phyloP scores from a whole-genome alignment of 1,140 invertebrate genomes.

The Drosophila asahinai region DNA sequence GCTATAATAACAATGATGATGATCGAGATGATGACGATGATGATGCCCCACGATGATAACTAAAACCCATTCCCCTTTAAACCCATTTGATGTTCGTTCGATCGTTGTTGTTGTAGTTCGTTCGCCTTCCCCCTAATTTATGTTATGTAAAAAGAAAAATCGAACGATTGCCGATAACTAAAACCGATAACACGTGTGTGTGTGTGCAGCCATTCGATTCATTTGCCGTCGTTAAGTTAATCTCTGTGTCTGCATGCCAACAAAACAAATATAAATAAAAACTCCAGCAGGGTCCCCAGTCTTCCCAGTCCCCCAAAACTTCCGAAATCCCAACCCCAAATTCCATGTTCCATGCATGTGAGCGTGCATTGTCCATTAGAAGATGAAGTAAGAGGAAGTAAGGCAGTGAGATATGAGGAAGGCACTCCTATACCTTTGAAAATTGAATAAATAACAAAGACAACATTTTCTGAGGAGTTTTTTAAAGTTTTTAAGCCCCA shows the following conservation, averaged over 20 bases:
- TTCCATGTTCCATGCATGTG: conserved; percentile 21
- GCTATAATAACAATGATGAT: neutral
- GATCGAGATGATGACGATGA: neutral
- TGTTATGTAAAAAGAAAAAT: conserved; percentile 37
- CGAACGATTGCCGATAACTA: conserved; percentile 37
- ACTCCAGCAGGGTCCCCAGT: conserved; percentile 21
- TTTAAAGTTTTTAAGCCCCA: too few relatives aligned
- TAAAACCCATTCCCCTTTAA: conserved; percentile 13
- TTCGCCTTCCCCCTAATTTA: neutral
- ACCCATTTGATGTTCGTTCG: conserved; percentile 32
- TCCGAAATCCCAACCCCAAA: neutral
- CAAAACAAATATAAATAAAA: conserved; percentile 4
- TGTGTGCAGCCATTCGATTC: conserved; percentile 38
- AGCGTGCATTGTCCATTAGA: conserved; percentile 24
- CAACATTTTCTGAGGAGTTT: too few relatives aligned
- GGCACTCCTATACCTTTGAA: conserved; percentile 2
- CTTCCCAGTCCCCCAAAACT: conserved; percentile 7
- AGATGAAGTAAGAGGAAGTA: conserved; percentile 9
- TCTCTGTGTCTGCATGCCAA: conserved; percentile 49
- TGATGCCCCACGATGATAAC: conserved; percentile 43
- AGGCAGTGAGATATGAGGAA: conserved; percentile 10
- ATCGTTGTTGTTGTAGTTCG: conserved; percentile 28
- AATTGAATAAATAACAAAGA: neutral
- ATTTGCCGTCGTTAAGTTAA: conserved; percentile 26
- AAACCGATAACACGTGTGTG: conserved; percentile 34